Base-by-base conservation (phyloP, 2,797 vertebrate species). In the Gymnothorax reevesii region DNA sequence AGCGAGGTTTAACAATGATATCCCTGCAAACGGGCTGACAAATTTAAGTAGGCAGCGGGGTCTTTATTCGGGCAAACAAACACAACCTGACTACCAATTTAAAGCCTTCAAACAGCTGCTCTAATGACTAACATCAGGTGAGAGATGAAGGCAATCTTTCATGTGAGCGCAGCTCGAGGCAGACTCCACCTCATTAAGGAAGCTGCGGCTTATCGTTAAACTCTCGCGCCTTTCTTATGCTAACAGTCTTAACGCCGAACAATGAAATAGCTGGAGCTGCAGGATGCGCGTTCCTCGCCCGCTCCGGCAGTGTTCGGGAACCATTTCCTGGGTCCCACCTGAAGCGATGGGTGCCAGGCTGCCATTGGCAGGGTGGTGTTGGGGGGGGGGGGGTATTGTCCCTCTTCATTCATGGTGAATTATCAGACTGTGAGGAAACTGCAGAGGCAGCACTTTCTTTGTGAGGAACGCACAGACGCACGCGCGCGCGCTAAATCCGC, bases 141-240 rank as follows among this genome's bases (percentile, higher is more conserved):
- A 96, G 93, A 90, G 95, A 96, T 95, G 93, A 94, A 94, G 89
- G 91, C 95, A 94, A 95, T 95, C 94, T 95, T 95, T 94, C 93
- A 91, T 93, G 90, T 89, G 90, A 94, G 91, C 91, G 91, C 91
- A 92, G 90, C 91, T 89, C 88, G 86, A 92, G 87, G 90, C 89
- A 90, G 87, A 88, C 92, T 87, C 87, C 25, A 89, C 82, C 88
- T 92, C 94, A 94, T 94, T 95, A 95, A 91, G 88, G 91, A 86
- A 88, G 42, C 87, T 75, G 88, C 90, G 90, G 94, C 94, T 95
- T 94, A 93, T n/a, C 4, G 64, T 25, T 66, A 66, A 66, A 66
- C 64, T n/a, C 13, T 1, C 64, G 13, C 64, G 3, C 17, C 22
- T n/a, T 66, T 66, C 25, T 94, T 94, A 95, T 95, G 93, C 92